Evolutionary conservation across 2,888 invertebrate genomes (phyloP).

Genomic region (Bellardia bayeri): DNA sequence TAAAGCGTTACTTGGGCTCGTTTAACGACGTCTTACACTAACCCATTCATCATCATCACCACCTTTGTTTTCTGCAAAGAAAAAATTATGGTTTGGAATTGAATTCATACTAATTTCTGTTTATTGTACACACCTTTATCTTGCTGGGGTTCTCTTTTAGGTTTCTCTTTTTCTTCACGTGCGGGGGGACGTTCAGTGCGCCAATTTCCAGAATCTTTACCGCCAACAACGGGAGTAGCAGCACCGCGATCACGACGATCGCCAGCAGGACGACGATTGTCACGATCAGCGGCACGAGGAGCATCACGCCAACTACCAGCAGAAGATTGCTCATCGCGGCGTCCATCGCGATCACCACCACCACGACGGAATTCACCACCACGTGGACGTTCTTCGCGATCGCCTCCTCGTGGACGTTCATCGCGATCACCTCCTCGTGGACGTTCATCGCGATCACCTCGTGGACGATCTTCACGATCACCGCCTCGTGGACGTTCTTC

Average conservation of each 20-base stretch:
- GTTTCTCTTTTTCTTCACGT: constrained; percentile 82
- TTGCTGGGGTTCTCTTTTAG: constrained; percentile 78
- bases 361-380: constrained; percentile 63
- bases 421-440: constrained; percentile 74
- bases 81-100: neutral
- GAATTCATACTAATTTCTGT: neutral
- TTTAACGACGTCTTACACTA: constrained; percentile 85
- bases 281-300: constrained; percentile 79
- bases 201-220: constrained; percentile 80
- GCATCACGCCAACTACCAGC: constrained; percentile 82
- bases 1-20: neutral
- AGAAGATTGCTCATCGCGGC: constrained; percentile 74
- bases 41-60: constrained; percentile 87
- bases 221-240: constrained; percentile 76
- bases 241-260: constrained; percentile 75
- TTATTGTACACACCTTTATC: constrained; percentile 78
- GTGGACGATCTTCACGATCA: constrained; percentile 74
- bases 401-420: constrained; percentile 68
- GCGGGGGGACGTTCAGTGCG: constrained; percentile 81
- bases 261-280: constrained; percentile 76
- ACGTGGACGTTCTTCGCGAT: constrained; percentile 74
- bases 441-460: constrained; percentile 72
- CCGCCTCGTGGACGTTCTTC: constrained; percentile 68
- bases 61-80: constrained; percentile 85
- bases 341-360: constrained; percentile 72